phyloP scores from a whole-genome alignment of 2,888 invertebrate genomes.

The Didymodactylos carnosus region DNA sequence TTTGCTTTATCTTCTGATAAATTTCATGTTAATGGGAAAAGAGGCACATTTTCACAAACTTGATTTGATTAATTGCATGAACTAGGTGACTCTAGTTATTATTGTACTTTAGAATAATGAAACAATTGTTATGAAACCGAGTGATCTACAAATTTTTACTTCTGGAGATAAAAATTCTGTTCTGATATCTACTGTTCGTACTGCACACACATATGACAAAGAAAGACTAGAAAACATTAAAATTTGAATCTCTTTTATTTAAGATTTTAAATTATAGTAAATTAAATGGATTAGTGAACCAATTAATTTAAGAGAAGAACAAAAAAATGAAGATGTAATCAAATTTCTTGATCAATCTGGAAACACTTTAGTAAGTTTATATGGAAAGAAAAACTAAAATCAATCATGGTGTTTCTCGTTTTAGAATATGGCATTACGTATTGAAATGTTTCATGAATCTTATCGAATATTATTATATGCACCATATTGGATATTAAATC shows the following conservation, averaged over 20 bases:
- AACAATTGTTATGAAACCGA: neutral
- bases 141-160: neutral
- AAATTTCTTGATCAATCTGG: neutral
- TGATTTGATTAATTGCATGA: neutral
- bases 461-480: neutral
- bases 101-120: neutral
- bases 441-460: neutral
- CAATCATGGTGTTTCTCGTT: neutral
- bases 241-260: neutral
- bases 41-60: too few species aligned
- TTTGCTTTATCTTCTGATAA: neutral
- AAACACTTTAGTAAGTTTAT: neutral
- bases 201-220: neutral
- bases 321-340: neutral
- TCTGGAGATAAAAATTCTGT: neutral
- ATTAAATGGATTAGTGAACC: neutral
- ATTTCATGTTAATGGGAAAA: too few species aligned
- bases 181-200: neutral
- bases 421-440: neutral
- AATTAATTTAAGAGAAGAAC: neutral
- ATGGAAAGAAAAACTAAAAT: neutral
- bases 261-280: neutral
- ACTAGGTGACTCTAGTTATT: neutral
- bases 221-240: neutral
- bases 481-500: constrained; percentile 12